These are phyloP conservation scores for Alligator sinensis DNA, from an alignment of 2,113 vertebrate species.

Conservation along the genomic window DNA sequence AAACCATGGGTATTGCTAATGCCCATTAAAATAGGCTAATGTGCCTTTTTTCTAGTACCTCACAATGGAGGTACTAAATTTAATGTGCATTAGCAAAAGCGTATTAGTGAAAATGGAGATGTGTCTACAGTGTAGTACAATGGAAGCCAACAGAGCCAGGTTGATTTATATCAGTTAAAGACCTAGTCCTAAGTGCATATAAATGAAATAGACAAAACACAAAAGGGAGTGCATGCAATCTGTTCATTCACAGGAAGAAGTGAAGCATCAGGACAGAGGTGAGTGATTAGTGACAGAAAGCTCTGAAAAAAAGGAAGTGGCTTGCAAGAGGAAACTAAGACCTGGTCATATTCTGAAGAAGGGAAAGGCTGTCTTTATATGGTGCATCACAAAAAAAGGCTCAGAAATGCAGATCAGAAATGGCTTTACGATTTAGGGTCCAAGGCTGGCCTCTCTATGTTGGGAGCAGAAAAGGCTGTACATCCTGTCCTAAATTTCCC, in stretches of 20 bases:
- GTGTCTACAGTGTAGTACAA: no score
- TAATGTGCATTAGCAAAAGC: no score
- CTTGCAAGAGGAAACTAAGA: neutral
- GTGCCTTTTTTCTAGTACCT: no score
- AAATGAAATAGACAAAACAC: neutral
- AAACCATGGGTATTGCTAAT: neutral
- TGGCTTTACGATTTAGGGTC: neutral
- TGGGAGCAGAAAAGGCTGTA: neutral
- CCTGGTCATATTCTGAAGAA: neutral
- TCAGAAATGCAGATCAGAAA: neutral
- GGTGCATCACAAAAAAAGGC: neutral
- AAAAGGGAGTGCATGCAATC: neutral
- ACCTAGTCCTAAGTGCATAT: neutral
- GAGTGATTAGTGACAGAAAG: neutral
- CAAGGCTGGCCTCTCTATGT: neutral
- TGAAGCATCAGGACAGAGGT: neutral
- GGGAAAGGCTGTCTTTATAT: neutral
- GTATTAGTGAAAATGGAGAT: no score
- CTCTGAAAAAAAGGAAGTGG: neutral
- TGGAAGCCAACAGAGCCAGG: no score
- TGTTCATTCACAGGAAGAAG: neutral
- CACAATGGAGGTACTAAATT: no score
- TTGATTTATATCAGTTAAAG: no score
- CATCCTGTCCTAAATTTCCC: neutral
- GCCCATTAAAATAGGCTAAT: neutral